phyloP scores from a whole-genome alignment of 2,797 vertebrate genomes.

The Syndactyla subalaris region DNA sequence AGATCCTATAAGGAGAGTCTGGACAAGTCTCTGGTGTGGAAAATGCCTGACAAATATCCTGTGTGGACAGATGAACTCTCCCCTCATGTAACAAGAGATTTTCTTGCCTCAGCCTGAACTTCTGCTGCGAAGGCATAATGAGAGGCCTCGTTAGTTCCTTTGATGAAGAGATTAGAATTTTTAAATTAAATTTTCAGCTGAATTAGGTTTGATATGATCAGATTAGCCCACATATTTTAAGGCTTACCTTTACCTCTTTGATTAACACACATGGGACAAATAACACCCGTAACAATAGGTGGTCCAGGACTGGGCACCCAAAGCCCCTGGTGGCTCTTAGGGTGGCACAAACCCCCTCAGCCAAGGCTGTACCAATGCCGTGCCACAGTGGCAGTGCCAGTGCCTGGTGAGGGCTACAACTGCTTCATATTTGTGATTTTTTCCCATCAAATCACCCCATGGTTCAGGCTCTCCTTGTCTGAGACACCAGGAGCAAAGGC shows the following conservation, averaged over 20 bases:
- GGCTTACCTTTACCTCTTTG: not conserved
- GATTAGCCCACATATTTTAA: not conserved
- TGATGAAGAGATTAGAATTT: not conserved
- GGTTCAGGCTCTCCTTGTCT: not conserved
- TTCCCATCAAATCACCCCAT: not conserved
- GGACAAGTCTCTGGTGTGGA: not conserved
- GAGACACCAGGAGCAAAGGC: not conserved
- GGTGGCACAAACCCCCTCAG: not conserved
- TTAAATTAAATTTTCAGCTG: not conserved
- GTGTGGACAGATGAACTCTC: not conserved
- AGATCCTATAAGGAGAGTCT: not conserved
- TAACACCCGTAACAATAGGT: fast-evolving
- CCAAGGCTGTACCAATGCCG: not conserved
- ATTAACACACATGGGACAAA: not conserved
- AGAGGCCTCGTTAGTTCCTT: not conserved
- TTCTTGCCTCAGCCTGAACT: not conserved
- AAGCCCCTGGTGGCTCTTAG: not conserved
- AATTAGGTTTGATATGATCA: not conserved
- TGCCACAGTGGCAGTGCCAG: not conserved
- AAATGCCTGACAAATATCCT: not conserved
- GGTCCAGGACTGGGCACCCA: not conserved
- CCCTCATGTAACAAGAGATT: not conserved
- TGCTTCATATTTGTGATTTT: not conserved
- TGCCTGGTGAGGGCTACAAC: not conserved
- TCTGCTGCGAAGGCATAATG: not conserved